phyloP scores from a whole-genome alignment of 2,888 invertebrate species.

The Drosophila prostipennis region DNA sequence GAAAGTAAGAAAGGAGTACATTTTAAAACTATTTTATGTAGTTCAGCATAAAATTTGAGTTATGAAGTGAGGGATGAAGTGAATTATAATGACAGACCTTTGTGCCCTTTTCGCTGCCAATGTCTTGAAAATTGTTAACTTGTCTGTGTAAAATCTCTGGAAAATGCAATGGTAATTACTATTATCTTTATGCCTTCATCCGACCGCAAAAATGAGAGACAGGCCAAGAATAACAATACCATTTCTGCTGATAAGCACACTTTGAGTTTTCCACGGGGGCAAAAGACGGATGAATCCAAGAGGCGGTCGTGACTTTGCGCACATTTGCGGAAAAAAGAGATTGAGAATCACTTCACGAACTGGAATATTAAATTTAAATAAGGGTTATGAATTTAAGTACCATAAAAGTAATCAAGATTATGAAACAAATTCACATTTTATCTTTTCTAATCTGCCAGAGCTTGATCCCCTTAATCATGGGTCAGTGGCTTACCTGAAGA shows the following conservation, averaged over 20 bases:
- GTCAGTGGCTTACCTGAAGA: constrained; percentile 18
- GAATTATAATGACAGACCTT: not conserved
- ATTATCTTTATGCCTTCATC: constrained; percentile 21
- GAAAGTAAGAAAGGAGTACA: not conserved
- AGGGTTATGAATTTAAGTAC: constrained; percentile 1
- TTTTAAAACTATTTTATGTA: too few species aligned
- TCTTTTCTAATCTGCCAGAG: not conserved
- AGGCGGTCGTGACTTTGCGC: constrained; percentile 36
- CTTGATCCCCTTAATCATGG: not conserved
- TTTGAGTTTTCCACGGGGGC: not conserved
- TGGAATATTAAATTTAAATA: constrained; percentile 18
- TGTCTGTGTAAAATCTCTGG: not conserved
- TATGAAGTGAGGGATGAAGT: not conserved
- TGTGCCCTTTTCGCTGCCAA: not conserved
- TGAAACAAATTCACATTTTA: not conserved
- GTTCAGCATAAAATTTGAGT: too few species aligned
- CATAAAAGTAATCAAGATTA: not conserved
- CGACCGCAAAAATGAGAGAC: constrained; percentile 19
- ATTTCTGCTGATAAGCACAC: constrained; percentile 26
- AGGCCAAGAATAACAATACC: constrained; percentile 27
- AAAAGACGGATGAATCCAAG: constrained; percentile 6
- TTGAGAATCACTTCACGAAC: constrained; percentile 18
- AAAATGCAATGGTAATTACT: constrained; percentile 36
- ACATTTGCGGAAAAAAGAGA: constrained; percentile 15
- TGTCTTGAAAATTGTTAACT: constrained; percentile 8